Evolutionary conservation across 1,140 invertebrate genomes (phyloP).

Genomic region (Cotesia glomerata): DNA sequence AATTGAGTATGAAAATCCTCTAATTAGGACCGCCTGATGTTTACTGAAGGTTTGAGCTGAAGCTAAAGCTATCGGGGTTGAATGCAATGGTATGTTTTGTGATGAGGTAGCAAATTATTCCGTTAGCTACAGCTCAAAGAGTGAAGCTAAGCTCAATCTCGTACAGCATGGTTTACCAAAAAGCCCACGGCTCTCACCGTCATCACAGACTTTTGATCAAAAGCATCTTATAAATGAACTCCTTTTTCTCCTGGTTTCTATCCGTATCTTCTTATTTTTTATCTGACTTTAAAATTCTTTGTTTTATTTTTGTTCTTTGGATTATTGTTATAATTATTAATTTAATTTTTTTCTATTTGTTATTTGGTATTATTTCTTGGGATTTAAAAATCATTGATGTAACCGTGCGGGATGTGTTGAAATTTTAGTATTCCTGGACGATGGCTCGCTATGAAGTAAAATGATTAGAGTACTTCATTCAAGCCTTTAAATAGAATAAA

Average conservation of each 20-base stretch:
- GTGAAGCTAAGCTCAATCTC: not conserved
- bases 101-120: constrained; percentile 12
- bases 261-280: not conserved
- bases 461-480: constrained; percentile 10
- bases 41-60: not conserved
- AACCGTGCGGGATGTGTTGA: not conserved
- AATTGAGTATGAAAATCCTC: constrained; percentile 14
- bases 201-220: constrained; percentile 15
- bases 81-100: constrained; percentile 9
- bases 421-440: constrained; percentile 16
- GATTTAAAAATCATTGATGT: too few relatives aligned
- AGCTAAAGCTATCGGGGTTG: not conserved
- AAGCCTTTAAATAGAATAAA: constrained; percentile 11
- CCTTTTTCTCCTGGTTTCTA: not conserved
- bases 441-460: constrained; percentile 7
- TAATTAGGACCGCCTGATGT: constrained; percentile 10
- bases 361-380: too few relatives aligned
- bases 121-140: constrained; percentile 13
- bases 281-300: not conserved
- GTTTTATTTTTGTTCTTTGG: not conserved
- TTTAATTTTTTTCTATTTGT: not conserved
- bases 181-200: constrained; percentile 5
- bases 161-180: not conserved
- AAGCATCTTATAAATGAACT: constrained; percentile 13
- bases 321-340: too few relatives aligned